Evolutionary conservation across 1,140 invertebrate species (phyloP), one percentile per base, ranked within the genome.

Genomic region (Lordiphosa collinella): DNA sequence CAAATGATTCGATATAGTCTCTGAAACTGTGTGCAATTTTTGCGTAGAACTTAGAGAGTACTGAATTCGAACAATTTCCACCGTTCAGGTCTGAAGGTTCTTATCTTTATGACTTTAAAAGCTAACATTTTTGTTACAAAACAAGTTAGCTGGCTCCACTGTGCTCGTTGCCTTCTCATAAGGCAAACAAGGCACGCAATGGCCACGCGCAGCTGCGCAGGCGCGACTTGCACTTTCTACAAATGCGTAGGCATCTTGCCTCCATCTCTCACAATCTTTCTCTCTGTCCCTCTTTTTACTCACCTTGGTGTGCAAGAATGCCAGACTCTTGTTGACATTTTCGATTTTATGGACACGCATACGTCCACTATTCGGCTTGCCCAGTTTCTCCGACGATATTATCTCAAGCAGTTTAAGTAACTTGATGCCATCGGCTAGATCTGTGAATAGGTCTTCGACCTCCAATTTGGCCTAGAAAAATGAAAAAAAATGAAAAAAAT

Each of bases 291-390:
- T 18, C 18, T 44, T 1, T 4, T n/a, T 22, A 43, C 89, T 91
- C 90, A 98, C 97, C 94, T 99, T 98, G 43, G 97, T 98, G 89
- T 98, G 97, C 41, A 99, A 92, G 91, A 99, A 99, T 65, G 96
- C 96, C 69, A 99, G 91, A 86, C 96, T 97, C 91, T 98, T 99
- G 91, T 99, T 99, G 69, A 99, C 96, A 91, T 99, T 99, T 91
- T 99, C 98, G 35, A 99, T 97, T 92, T 99, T 99, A 90, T 99
- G 98, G 16, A 99, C 98, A 75, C 98, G 91, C 95, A 99, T 98
- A 59, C 95, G 93, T 13, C 98, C 98, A 89, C 95, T 96, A 91
- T 99, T 99, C 53, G 98, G 98, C 74, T 98, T 95, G 32, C 96
- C 97, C 65, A 99, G 91, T 87, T 98, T 96, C 90, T 99, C 98